A percentile compares a stretch with the other conserved stretches of the same genome.
Evolutionary conservation across 2,888 invertebrate genomes (phyloP).

Genomic region (Galerucella calmariensis): DNA sequence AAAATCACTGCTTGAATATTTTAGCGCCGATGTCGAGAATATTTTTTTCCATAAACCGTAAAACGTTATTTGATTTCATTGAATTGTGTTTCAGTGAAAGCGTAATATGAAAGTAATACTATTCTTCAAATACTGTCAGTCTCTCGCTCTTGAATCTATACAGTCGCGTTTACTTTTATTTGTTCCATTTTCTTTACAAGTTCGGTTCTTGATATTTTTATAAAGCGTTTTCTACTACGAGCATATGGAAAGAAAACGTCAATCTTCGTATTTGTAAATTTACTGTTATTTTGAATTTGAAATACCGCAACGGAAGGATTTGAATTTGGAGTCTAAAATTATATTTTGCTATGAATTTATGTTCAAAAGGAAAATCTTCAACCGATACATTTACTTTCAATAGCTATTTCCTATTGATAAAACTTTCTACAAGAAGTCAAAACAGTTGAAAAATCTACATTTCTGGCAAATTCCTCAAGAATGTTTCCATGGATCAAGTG

Average conservation of each 20-base stretch:
- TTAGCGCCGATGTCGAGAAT: not conserved
- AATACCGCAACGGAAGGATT: not conserved
- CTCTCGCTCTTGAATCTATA: not conserved
- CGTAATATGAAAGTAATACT: not conserved
- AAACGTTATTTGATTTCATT: slow-evolving; percentile 1
- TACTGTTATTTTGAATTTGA: not conserved
- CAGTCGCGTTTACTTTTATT: not conserved
- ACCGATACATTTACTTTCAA: too few species aligned
- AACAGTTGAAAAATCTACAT: too few species aligned
- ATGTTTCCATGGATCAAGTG: too few species aligned
- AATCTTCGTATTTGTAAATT: not conserved
- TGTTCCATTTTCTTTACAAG: not conserved
- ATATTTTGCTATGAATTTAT: too few species aligned
- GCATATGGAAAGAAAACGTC: not conserved
- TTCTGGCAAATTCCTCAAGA: too few species aligned
- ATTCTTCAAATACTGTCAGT: not conserved
- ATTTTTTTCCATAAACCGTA: not conserved
- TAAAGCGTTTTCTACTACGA: not conserved
- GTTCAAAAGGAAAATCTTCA: too few species aligned
- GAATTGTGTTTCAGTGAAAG: not conserved
- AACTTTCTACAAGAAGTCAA: too few species aligned
- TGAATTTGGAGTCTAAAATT: too few species aligned
- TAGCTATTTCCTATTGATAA: too few species aligned
- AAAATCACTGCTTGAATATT: not conserved
- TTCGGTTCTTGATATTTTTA: not conserved